Evolutionary conservation across 2,888 invertebrate species (phyloP).

Genomic region (Tipula confusa): DNA sequence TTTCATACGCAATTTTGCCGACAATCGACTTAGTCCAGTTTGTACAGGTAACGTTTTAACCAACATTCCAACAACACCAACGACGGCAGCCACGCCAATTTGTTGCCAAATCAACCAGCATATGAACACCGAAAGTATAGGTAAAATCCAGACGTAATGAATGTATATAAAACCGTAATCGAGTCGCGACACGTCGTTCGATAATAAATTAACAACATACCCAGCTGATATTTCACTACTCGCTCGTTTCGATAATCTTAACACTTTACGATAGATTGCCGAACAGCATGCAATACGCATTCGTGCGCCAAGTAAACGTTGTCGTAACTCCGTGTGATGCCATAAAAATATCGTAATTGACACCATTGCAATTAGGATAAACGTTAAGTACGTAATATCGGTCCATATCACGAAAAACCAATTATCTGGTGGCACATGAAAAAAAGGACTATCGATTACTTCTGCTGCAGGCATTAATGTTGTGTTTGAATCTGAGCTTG

Average conservation of each 20-base stretch:
- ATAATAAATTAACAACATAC: slow-evolving; percentile 86
- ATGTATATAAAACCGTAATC: slow-evolving; percentile 79
- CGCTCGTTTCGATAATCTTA: slow-evolving; percentile 65
- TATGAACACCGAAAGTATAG: slow-evolving; percentile 60
- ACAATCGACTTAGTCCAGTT: slow-evolving; percentile 50
- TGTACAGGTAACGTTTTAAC: slow-evolving; percentile 79
- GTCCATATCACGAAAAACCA: slow-evolving; percentile 42
- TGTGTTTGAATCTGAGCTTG: neutral
- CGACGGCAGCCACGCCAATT: slow-evolving; percentile 67
- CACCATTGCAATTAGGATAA: slow-evolving; percentile 44
- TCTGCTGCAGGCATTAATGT: neutral
- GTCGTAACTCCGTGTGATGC: slow-evolving; percentile 49
- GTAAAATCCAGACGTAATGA: slow-evolving; percentile 85
- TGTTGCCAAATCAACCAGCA: slow-evolving; percentile 73
- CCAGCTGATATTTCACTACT: slow-evolving; percentile 73
- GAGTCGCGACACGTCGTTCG: slow-evolving; percentile 90
- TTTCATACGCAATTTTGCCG: slow-evolving; percentile 57
- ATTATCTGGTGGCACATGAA: slow-evolving; percentile 25
- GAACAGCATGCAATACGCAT: slow-evolving; percentile 64
- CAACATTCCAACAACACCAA: slow-evolving; percentile 74
- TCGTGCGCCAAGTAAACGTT: slow-evolving; percentile 56
- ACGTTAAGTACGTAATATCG: slow-evolving; percentile 45
- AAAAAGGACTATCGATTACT: neutral
- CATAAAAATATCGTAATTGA: slow-evolving; percentile 44
- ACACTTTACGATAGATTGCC: slow-evolving; percentile 64